Evolutionary conservation across 2,797 vertebrate genomes (phyloP), one percentile per base, ranked within the genome.

Genomic region (Pogoniulus pusillus): DNA sequence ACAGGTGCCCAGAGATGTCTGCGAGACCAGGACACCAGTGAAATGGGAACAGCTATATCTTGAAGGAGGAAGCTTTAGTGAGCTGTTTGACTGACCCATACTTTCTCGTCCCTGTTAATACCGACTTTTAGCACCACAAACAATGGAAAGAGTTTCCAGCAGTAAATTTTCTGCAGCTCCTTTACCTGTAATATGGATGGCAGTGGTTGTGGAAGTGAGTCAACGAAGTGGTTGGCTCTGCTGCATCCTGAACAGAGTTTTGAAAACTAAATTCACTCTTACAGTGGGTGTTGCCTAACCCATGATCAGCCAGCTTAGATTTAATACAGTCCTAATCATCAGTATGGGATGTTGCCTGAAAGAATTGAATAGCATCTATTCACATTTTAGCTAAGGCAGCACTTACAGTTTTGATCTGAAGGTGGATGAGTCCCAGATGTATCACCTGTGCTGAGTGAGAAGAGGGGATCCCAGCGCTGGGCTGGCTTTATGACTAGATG

Each of bases 101-200:
- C 29, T 92, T 75, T 64, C 30, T 54, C 45, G 53, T 76, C 51
- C 29, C 29, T 85, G 15, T 62, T 90, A 75, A 54, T 66, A 30
- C 29, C 72, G 74, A 27, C 68, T 84, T 91, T 13, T 85, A 90
- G 39, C 27, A 60, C n/a, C 23, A 29, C n/a, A 43, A 43, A n/a
- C 79, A 70, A 47, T 62, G 34, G 76, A 72, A 27, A 79, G 51
- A 72, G 34, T 90, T 93, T 81, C 55, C 66, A 93, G 55, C 70
- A 85, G 65, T 90, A 89, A 35, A 71, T 89, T 73, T 88, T 90
- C 76, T 90, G 62, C 53, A 62, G 80, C 70, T 94, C 72, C 57
- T 90, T 74, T 71, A 54, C 72, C 82, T 76, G 35, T 89, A 86
- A 26, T 39, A 3, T 45, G 63, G 87, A 37, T 0, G 10, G 55